These are phyloP conservation scores for Gambusia yucatana DNA, from an alignment of 2,797 vertebrate species.

Conservation along the genomic window DNA sequence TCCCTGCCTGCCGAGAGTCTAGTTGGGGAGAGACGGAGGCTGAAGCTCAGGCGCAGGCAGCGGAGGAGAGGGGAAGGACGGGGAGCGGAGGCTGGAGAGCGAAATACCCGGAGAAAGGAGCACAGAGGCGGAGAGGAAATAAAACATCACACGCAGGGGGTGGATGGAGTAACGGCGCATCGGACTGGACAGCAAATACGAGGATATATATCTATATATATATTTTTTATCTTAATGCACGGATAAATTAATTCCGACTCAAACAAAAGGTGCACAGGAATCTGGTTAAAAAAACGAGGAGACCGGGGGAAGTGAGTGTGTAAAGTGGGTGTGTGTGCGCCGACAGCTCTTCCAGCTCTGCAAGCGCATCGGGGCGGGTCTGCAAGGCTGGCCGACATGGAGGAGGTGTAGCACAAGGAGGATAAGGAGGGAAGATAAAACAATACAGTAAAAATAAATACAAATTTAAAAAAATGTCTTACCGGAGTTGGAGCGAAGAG, in stretches of 20 bases:
- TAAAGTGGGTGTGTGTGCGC: conserved; percentile 55
- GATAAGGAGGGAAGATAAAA: conserved; percentile 18
- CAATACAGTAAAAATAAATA: neutral
- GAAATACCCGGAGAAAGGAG: conserved; percentile 43
- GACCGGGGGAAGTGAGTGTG: conserved; percentile 41
- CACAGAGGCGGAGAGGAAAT: conserved; percentile 39
- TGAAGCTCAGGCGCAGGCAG: conserved; percentile 82
- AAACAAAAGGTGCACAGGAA: conserved; percentile 40
- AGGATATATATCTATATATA: conserved; percentile 36
- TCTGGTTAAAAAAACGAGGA: conserved; percentile 19
- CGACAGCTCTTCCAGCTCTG: conserved; percentile 41
- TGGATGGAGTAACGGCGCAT: conserved; percentile 41
- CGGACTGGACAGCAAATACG: conserved; percentile 44
- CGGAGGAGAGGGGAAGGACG: conserved; percentile 78
- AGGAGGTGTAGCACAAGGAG: conserved; percentile 49
- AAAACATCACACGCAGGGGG: conserved; percentile 22
- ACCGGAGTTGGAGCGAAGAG: conserved; percentile 86
- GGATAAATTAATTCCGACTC: conserved; percentile 12
- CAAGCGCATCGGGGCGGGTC: conserved; percentile 64
- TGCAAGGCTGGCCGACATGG: conserved; percentile 56
- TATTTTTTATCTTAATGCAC: conserved; percentile 19
- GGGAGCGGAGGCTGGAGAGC: conserved; percentile 60
- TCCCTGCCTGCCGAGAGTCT: conserved; percentile 86
- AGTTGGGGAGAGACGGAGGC: conserved; percentile 85
- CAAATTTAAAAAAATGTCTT: conserved; percentile 65